These are phyloP conservation scores for Drosophila mettleri DNA, from an alignment of 2,888 invertebrate species.

Conservation along the genomic window DNA sequence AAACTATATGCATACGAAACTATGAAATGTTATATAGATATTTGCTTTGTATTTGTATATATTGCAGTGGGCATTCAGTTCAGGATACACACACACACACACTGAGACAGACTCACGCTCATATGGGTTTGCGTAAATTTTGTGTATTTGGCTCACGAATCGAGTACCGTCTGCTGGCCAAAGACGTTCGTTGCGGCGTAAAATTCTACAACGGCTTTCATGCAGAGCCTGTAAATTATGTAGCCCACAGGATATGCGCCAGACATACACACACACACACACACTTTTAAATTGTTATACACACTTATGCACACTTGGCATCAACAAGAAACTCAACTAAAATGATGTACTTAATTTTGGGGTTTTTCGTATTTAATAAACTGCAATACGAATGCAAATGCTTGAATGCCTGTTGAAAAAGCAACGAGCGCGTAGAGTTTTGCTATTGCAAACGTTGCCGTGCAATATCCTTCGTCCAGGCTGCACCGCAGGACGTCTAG, in stretches of 20 bases:
- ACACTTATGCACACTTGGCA: conserved; percentile 25
- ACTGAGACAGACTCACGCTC: neutral
- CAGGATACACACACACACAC: conserved; percentile 43
- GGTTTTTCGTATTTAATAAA: conserved; percentile 72
- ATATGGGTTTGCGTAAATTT: conserved; percentile 54
- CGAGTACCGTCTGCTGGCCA: conserved; percentile 48
- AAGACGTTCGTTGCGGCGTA: conserved; percentile 72
- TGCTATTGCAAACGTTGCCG: conserved; percentile 4
- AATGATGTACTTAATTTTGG: conserved; percentile 75
- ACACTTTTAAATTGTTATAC: too few species aligned
- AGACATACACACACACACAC: conserved; percentile 47
- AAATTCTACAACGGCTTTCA: conserved; percentile 68
- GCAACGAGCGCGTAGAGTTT: conserved; percentile 5
- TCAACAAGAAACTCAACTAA: conserved; percentile 60
- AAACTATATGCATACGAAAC: conserved; percentile 45
- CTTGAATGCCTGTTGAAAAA: conserved; percentile 19
- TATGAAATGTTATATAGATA: conserved; percentile 17
- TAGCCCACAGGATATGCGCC: conserved; percentile 80
- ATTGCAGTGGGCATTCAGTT: conserved; percentile 59
- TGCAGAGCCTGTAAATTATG: conserved; percentile 68
- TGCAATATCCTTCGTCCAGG: conserved; percentile 50
- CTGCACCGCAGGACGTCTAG: conserved; percentile 78
- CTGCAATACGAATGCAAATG: conserved; percentile 64
- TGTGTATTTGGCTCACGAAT: conserved; percentile 78
- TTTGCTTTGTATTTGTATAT: conserved; percentile 28